Evolutionary conservation across 2,797 vertebrate species (phyloP).

Genomic region (Setipinna tenuifilis): DNA sequence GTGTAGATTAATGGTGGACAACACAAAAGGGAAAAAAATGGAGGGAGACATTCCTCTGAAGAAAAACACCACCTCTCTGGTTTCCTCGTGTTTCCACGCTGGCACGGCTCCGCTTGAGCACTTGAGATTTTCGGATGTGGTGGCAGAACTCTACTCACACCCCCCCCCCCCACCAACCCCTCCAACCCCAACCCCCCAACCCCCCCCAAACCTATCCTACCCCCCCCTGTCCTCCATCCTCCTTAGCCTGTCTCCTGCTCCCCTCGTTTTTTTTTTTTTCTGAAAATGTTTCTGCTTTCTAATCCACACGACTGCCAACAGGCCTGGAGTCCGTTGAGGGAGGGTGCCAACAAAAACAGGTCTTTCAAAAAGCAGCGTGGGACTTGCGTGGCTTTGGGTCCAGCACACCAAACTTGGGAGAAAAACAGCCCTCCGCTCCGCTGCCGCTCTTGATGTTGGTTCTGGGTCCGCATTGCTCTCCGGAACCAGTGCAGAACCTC

Average conservation of each 20-base stretch:
- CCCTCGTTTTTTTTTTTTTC: conserved; percentile 38
- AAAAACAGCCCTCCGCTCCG: conserved; percentile 56
- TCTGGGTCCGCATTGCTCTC: not conserved
- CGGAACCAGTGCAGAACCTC: conserved; percentile 50
- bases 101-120: conserved; percentile 61
- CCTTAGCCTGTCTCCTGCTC: conserved; percentile 29
- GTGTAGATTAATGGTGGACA: conserved; percentile 21
- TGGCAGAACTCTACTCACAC: not conserved
- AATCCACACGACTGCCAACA: conserved; percentile 56
- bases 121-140: conserved; percentile 60
- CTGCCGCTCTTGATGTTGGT: conserved; percentile 49
- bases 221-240: too few relatives aligned
- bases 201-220: too few relatives aligned
- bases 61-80: conserved; percentile 47
- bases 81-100: conserved; percentile 62
- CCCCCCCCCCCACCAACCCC: not conserved
- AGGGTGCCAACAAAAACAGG: conserved; percentile 76
- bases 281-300: conserved; percentile 60
- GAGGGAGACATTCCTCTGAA: conserved; percentile 61
- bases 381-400: conserved; percentile 62
- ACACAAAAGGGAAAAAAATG: conserved; percentile 42
- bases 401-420: conserved; percentile 84
- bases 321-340: conserved; percentile 55
- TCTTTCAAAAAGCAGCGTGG: conserved; percentile 66
- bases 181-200: too few relatives aligned